Evolutionary conservation across 2,113 vertebrate genomes (phyloP), one percentile per base, ranked within the genome.

Genomic region (Paraplagusia blochii): DNA sequence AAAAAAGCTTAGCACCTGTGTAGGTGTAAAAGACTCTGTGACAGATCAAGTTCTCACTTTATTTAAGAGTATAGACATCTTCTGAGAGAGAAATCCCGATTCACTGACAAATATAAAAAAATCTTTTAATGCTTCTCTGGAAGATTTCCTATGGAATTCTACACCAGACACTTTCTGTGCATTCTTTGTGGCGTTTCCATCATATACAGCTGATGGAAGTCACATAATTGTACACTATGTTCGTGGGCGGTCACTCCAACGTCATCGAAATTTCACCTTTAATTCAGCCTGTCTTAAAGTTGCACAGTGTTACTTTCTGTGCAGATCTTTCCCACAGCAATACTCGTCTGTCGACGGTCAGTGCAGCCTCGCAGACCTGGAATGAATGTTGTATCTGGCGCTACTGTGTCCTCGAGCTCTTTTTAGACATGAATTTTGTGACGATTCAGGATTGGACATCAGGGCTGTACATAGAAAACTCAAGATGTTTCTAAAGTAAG

Each of bases 351-450:
- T 34, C 19, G 46, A 57, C 62, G 44, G 67, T 68, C 56, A 59
- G 51, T 57, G 5, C 1, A 33, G 50, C 40, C 50, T 43, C 57
- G 46, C 44, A 56, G 53, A 56, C 63, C 65, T 43, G 52, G 46
- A 36, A 66, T 82, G 83, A 83, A 84, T 84, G 82, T 87, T 79
- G 54, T 48, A 74, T 48, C 69, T 53, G 57, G 74, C 69, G 76
- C 65, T 44, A 49, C 48, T 38, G 16, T 13, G 33, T 22, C 49
- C 46, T 16, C 13, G 38, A 29, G 22, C 22, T 29, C 22, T 29
- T 29, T 29, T 29, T 6, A 29, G 22, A 29, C 22, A 29, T 29
- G 22, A 4, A 29, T 4, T 29, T 29, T 29, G 22, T n/a, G n/a
- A n/a, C n/a, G n/a, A n/a, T n/a, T n/a, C n/a, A 29, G 6, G 22